Percentiles rank a stretch among this genome's conserved stretches.
Evolutionary conservation across 2,888 invertebrate species (phyloP).

Genomic region (Anaspis maculata): DNA sequence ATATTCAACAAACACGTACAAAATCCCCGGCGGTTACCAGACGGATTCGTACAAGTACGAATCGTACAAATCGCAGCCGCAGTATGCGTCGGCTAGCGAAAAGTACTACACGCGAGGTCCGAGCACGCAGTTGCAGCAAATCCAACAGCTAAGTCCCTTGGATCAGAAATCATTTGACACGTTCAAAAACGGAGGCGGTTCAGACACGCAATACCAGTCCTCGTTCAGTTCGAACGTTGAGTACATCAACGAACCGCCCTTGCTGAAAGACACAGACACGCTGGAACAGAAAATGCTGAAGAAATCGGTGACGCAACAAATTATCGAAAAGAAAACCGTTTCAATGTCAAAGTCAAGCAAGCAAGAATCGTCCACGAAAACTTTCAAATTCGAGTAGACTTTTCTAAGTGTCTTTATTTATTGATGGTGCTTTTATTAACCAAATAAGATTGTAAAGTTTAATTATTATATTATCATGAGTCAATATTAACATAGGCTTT

Average conservation of each 20-base stretch:
- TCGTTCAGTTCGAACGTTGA: constrained; percentile 35
- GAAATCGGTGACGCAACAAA: constrained; percentile 60
- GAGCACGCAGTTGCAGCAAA: constrained; percentile 9
- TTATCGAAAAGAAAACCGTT: constrained; percentile 59
- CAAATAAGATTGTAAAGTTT: constrained; percentile 20
- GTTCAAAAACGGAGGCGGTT: constrained; percentile 31
- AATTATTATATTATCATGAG: constrained; percentile 18
- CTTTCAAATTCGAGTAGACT: constrained; percentile 37
- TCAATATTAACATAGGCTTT: constrained; percentile 27
- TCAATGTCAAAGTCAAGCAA: constrained; percentile 49
- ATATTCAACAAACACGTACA: constrained; percentile 34
- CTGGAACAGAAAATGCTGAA: constrained; percentile 59
- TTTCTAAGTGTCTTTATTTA: constrained; percentile 28
- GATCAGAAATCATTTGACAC: constrained; percentile 25
- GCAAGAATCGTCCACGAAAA: constrained; percentile 39
- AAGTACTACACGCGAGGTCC: constrained; percentile 36
- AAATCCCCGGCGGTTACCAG: constrained; percentile 38
- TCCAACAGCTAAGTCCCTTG: constrained; percentile 18
- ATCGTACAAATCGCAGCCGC: constrained; percentile 33
- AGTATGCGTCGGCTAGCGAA: constrained; percentile 32
- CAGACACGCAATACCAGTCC: constrained; percentile 28
- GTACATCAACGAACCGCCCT: constrained; percentile 33
- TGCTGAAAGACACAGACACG: constrained; percentile 46
- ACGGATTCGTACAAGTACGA: constrained; percentile 38
- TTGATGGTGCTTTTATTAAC: constrained; percentile 31